Percentiles rank a stretch among this genome's conserved stretches.
Evolutionary conservation across 2,113 vertebrate species (phyloP).

Genomic region (Turdus rufiventris): DNA sequence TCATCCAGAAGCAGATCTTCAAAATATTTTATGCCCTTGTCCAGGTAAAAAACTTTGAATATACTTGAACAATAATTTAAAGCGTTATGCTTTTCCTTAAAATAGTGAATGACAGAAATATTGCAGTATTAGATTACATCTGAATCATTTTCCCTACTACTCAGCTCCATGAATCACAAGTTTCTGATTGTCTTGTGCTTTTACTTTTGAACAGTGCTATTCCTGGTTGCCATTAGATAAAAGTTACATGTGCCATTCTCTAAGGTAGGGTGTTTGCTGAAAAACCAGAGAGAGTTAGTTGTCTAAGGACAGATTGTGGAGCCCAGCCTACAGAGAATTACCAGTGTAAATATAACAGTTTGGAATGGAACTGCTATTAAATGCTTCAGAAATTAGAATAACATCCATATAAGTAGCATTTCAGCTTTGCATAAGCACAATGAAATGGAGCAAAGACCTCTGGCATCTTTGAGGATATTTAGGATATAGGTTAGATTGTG

Average conservation of each 20-base stretch:
- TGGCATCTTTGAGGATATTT: background rate
- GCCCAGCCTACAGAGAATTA: background rate
- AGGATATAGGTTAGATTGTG: background rate
- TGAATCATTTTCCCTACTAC: background rate
- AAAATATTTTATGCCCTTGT: slow-evolving; percentile 99
- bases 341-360: background rate
- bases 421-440: background rate
- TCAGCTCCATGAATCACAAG: background rate
- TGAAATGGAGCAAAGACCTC: background rate
- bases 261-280: background rate
- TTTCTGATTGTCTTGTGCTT: background rate
- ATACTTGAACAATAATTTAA: background rate
- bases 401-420: background rate
- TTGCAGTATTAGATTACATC: background rate
- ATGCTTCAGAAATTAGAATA: background rate
- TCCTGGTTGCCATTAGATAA: background rate
- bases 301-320: background rate
- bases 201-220: background rate
- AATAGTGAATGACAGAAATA: background rate
- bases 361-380: background rate
- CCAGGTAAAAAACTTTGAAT: slow-evolving; percentile 76
- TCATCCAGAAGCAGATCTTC: slow-evolving; percentile 98
- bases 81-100: background rate
- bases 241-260: background rate
- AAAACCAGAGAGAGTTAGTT: background rate